These are phyloP conservation scores for Teleiodes luculella DNA, from an alignment of 2,888 invertebrate species.

Conservation along the genomic window DNA sequence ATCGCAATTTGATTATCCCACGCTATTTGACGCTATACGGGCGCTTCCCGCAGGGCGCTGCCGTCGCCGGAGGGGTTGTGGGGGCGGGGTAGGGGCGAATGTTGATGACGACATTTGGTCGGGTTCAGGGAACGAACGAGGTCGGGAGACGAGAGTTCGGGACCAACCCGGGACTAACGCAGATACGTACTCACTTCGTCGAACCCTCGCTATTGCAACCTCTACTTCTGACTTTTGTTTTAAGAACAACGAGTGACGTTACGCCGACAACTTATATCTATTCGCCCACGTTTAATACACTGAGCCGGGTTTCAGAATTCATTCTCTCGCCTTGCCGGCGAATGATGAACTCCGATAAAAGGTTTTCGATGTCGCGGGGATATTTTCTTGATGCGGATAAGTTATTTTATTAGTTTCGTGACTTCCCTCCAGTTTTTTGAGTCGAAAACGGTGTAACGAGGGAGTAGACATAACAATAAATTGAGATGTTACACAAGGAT, in stretches of 20 bases:
- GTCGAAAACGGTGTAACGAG: constrained; percentile 16
- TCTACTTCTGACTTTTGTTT: constrained; percentile 21
- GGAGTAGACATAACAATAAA: constrained; percentile 15
- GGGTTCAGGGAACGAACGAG: constrained; percentile 19
- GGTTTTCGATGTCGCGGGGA: constrained; percentile 53
- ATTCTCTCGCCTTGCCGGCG: constrained; percentile 39
- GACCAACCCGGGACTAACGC: not conserved
- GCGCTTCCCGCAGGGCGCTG: constrained; percentile 48
- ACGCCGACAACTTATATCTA: constrained; percentile 1
- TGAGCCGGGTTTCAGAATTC: constrained; percentile 29
- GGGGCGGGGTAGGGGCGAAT: constrained; percentile 40
- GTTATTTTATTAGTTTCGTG: constrained; percentile 34
- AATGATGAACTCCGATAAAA: constrained; percentile 54
- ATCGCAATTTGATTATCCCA: constrained; percentile 55
- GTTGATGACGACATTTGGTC: constrained; percentile 67
- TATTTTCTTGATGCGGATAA: constrained; percentile 33
- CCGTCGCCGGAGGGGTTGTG: constrained; percentile 30
- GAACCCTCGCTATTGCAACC: too few species aligned
- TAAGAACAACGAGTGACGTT: not conserved
- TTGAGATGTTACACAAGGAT: constrained; percentile 15
- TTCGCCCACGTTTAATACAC: constrained; percentile 19
- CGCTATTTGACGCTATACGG: constrained; percentile 40
- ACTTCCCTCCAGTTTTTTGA: constrained; percentile 23
- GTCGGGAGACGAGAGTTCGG: constrained; percentile 1
- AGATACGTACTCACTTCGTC: not conserved